Percentiles rank a stretch among this genome's conserved stretches.
Conservation (phyloP, 2,113 vertebrate species). For the Stictonetta naevosa region DNA sequence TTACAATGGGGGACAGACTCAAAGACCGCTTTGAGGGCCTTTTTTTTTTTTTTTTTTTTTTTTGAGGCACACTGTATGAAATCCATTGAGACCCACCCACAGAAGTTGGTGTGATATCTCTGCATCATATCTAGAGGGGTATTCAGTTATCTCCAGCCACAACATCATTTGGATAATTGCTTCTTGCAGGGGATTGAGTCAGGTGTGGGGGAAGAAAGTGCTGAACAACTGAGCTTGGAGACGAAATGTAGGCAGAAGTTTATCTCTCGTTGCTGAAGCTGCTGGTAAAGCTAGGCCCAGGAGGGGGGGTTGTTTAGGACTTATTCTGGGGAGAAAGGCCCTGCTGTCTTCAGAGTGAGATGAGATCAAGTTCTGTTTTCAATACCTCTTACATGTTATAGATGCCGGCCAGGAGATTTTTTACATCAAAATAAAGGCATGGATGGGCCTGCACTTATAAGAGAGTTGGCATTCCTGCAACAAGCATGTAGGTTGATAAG, state of each 20-base stretch:
- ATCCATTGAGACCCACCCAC: not conserved
- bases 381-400: conserved; percentile 28
- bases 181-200: conserved; percentile 27
- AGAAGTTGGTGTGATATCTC: not conserved
- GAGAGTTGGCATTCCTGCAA: conserved; percentile 63
- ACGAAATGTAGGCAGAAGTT: conserved; percentile 20
- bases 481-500: conserved; percentile 58
- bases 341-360: conserved; percentile 63
- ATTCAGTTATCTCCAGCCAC: conserved; percentile 11
- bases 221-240: conserved; percentile 19
- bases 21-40: not conserved
- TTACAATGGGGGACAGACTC: not conserved
- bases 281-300: conserved; percentile 19
- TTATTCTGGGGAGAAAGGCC: conserved; percentile 50
- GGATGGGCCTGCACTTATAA: conserved; percentile 47
- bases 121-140: not conserved
- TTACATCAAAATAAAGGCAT: conserved; percentile 55
- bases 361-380: conserved; percentile 52
- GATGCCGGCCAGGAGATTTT: conserved; percentile 32
- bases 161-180: conserved; percentile 40
- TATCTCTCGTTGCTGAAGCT: conserved; percentile 46
- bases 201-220: not conserved
- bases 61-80: not conserved
- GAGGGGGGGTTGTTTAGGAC: conserved; percentile 26
- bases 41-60: not conserved